Conservation (phyloP, 2,113 vertebrate species). For the Rhabdomys dilectus region DNA sequence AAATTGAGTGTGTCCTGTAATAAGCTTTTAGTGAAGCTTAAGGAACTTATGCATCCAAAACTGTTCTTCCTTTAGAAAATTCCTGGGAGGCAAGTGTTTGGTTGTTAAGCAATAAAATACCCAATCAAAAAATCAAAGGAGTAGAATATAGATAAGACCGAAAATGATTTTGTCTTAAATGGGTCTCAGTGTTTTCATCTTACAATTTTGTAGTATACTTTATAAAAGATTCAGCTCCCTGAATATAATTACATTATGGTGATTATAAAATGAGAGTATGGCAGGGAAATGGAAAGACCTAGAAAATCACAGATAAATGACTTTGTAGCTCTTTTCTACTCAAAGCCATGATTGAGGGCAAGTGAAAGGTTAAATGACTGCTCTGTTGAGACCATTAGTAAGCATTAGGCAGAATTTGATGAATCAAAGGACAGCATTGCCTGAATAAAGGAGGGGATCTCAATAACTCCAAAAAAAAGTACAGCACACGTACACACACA, state of each 20-base stretch:
- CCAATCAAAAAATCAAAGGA: not conserved
- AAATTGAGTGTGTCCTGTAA: not conserved
- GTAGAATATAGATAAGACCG: not conserved
- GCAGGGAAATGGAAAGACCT: not conserved
- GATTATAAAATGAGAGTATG: not conserved
- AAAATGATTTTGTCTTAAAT: constrained; percentile 55
- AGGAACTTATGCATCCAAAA: not conserved
- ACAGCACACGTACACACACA: not conserved
- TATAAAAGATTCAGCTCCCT: not conserved
- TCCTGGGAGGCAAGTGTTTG: not conserved
- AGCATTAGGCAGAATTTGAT: not conserved
- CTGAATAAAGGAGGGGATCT: not conserved
- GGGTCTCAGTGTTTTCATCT: not conserved
- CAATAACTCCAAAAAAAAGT: too few relatives aligned
- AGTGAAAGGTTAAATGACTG: not conserved
- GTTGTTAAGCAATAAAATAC: not conserved
- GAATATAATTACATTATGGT: constrained; percentile 44
- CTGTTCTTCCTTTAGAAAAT: not conserved
- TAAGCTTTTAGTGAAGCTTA: not conserved
- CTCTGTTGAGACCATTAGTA: not conserved
- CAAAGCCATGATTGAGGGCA: not conserved
- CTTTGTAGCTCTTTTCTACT: not conserved
- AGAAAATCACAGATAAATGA: constrained; percentile 1
- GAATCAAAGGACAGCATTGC: not conserved
- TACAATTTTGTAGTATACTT: not conserved